Percentiles rank a stretch among this genome's conserved stretches.
phyloP scores from a whole-genome alignment of 1,140 invertebrate genomes.

The Orchesella cincta region DNA sequence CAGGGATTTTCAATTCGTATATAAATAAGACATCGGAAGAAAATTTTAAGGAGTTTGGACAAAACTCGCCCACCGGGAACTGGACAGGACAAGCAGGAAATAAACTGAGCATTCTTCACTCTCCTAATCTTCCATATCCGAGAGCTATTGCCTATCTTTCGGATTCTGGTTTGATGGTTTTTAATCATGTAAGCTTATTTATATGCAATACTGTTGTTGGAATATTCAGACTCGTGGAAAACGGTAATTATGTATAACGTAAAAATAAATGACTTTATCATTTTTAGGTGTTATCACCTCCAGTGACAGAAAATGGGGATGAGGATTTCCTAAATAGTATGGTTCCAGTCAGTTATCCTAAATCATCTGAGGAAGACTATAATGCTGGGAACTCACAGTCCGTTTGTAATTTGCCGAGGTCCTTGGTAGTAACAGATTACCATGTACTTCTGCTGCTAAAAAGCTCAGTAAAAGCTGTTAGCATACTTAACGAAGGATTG shows the following conservation, averaged over 20 bases:
- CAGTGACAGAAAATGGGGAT: conserved; percentile 42
- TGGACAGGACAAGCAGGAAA: background rate
- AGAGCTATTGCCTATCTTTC: conserved; percentile 43
- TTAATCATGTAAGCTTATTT: conserved; percentile 42
- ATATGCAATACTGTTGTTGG: background rate
- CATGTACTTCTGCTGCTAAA: conserved; percentile 82
- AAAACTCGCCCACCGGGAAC: background rate
- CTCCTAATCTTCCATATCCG: conserved; percentile 30
- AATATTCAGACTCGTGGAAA: no score
- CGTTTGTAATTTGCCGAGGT: conserved; percentile 61
- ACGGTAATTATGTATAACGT: no score
- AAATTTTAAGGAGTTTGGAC: conserved; percentile 40
- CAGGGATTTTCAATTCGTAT: conserved; percentile 43
- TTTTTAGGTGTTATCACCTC: background rate
- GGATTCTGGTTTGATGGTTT: conserved; percentile 42
- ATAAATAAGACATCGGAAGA: conserved; percentile 33
- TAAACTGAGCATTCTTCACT: conserved; percentile 17
- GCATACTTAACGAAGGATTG: conserved; percentile 79
- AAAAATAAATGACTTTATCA: no score
- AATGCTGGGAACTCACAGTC: background rate
- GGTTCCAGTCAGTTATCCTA: conserved; percentile 51
- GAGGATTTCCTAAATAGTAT: conserved; percentile 51
- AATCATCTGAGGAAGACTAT: conserved; percentile 54
- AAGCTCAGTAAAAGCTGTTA: conserved; percentile 81
- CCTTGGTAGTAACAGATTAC: conserved; percentile 86